phyloP scores from a whole-genome alignment of 2,797 vertebrate genomes.

The Sternarchorhynchus goeldii region DNA sequence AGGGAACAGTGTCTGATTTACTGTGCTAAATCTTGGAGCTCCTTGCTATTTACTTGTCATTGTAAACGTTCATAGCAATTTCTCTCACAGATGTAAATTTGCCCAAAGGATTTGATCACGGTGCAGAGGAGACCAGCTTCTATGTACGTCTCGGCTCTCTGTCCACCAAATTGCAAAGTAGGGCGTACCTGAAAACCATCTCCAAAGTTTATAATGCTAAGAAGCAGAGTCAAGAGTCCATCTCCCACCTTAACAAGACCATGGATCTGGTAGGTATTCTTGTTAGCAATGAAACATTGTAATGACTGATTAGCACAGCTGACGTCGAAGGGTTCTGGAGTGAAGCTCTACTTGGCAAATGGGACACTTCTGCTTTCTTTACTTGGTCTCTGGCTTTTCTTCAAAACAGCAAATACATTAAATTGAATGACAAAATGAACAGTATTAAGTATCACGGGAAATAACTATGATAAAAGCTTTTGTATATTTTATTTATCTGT shows the following conservation, averaged over 20 bases:
- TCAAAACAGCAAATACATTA: too few relatives aligned
- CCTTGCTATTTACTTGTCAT: not conserved
- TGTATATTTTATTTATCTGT: too few relatives aligned
- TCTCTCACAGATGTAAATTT: slow-evolving; percentile 74
- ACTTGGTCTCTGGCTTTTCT: not conserved
- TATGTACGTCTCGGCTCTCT: slow-evolving; percentile 87
- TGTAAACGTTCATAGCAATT: not conserved
- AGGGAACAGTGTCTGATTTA: too few relatives aligned
- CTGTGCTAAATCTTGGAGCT: not conserved
- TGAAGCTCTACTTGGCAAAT: not conserved
- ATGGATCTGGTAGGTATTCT: slow-evolving; percentile 83
- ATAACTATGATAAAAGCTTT: too few relatives aligned
- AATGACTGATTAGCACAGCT: too few relatives aligned
- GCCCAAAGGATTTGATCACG: slow-evolving; percentile 74
- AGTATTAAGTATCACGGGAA: not conserved
- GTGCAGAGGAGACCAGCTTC: slow-evolving; percentile 77
- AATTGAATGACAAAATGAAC: too few relatives aligned
- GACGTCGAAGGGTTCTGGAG: too few relatives aligned
- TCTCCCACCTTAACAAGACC: slow-evolving; percentile 81
- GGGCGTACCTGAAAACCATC: slow-evolving; percentile 85
- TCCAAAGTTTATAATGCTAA: slow-evolving; percentile 78
- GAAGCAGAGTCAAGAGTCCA: slow-evolving; percentile 81
- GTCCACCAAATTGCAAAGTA: slow-evolving; percentile 83
- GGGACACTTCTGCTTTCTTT: not conserved
- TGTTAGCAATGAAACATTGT: not conserved